Conservation (phyloP, 2,888 invertebrate species). For the Metopia argyrocephala region DNA sequence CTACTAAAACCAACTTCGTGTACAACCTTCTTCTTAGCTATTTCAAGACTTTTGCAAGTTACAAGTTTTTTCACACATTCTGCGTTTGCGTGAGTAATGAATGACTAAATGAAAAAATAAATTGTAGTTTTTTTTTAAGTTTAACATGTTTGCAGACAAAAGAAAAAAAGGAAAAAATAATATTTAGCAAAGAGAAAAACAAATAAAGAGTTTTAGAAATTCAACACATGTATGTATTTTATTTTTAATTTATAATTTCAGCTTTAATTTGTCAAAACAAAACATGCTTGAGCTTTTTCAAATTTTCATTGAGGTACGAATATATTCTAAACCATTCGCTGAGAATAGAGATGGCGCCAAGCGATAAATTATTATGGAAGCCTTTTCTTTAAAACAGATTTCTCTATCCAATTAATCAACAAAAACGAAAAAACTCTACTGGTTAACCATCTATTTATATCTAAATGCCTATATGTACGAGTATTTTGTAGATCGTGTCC, state of each 20-base stretch:
- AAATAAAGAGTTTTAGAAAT: conserved; percentile 57
- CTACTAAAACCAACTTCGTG: neutral
- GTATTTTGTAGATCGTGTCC: neutral
- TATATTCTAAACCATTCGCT: neutral
- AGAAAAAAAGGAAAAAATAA: conserved; percentile 8
- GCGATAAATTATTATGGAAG: conserved; percentile 60
- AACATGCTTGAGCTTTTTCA: conserved; percentile 31
- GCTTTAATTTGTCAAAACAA: conserved; percentile 58
- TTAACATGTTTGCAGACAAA: conserved; percentile 17
- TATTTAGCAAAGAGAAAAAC: conserved; percentile 17
- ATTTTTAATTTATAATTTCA: conserved; percentile 61
- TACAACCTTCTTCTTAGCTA: neutral
- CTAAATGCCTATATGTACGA: too few species aligned
- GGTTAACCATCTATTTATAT: neutral
- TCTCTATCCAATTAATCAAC: conserved; percentile 36
- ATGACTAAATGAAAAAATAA: conserved; percentile 49
- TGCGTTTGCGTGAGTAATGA: conserved; percentile 53
- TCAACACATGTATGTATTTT: conserved; percentile 59
- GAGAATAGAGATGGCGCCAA: conserved; percentile 58
- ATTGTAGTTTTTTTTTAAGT: conserved; percentile 27
- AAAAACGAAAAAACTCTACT: conserved; percentile 31
- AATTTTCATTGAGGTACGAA: neutral
- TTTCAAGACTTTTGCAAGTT: conserved; percentile 34
- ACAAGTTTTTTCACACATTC: conserved; percentile 59
- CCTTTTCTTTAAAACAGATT: conserved; percentile 34